Conservation (phyloP, 1,140 invertebrate genomes). For the Chironomus striatipennis region DNA sequence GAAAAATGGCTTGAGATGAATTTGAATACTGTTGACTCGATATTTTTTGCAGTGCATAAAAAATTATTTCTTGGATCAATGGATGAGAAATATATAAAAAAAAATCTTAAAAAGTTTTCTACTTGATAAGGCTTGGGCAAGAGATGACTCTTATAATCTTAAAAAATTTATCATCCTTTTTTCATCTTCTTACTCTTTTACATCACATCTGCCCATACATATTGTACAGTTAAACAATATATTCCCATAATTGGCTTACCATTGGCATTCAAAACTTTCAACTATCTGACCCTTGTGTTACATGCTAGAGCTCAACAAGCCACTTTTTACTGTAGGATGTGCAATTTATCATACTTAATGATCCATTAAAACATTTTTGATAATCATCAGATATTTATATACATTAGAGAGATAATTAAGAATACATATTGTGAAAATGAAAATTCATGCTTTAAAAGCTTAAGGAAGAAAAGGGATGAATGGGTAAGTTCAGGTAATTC, state of each 20-base stretch:
- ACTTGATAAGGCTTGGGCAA: no score
- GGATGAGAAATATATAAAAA: not conserved
- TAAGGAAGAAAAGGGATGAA: no score
- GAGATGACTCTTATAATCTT: not conserved
- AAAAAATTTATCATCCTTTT: not conserved
- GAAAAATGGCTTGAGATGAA: not conserved
- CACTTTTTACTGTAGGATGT: not conserved
- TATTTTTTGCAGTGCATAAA: not conserved
- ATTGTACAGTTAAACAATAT: no score
- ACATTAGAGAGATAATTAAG: no score
- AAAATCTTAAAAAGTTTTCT: not conserved
- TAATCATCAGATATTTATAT: not conserved
- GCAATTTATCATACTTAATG: constrained; percentile 8
- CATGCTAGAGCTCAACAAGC: not conserved
- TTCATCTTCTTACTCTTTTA: no score
- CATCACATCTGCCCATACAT: no score
- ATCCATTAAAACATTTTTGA: constrained; percentile 14
- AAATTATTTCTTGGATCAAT: constrained; percentile 12
- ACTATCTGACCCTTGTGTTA: not conserved
- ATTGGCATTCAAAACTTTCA: not conserved
- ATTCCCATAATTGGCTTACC: not conserved
- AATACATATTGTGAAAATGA: no score
- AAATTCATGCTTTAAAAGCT: no score
- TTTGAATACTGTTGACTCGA: not conserved
- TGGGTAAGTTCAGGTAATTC: no score